Percentiles rank a stretch among this genome's conserved stretches.
Conservation (phyloP, 2,113 vertebrate genomes). For the Pantherophis guttatus region DNA sequence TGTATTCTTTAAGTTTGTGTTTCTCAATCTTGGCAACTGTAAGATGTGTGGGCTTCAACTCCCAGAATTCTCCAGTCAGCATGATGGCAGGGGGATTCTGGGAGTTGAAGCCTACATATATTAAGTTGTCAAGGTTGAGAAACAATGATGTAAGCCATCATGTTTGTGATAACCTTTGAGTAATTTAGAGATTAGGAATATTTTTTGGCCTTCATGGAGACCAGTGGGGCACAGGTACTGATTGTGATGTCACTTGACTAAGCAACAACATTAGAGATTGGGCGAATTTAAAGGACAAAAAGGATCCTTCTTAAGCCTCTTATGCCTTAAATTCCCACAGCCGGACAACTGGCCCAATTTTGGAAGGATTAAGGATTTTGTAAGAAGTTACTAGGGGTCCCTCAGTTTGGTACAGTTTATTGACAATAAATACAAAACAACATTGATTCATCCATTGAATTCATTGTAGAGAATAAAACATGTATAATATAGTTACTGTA, state of each 20-base stretch:
- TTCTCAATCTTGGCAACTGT: background rate
- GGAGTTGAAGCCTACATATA: background rate
- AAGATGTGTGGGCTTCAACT: background rate
- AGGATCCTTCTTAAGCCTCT: background rate
- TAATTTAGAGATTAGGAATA: background rate
- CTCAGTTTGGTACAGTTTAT: background rate
- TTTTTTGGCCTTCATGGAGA: background rate
- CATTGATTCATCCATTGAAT: background rate
- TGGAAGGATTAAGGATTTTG: background rate
- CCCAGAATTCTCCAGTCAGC: background rate
- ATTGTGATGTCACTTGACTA: background rate
- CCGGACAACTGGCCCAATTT: background rate
- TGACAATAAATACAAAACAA: background rate
- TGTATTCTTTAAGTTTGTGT: background rate
- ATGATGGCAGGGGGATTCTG: background rate
- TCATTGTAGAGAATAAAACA: slow-evolving; percentile 46
- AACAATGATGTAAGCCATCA: background rate
- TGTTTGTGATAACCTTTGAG: background rate
- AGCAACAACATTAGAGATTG: background rate
- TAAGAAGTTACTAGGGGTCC: background rate
- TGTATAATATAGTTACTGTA: slow-evolving; percentile 71
- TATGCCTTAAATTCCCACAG: background rate
- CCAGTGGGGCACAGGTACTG: background rate
- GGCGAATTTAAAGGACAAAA: background rate
- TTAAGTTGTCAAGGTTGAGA: background rate